Conservation (phyloP, 2,888 invertebrate species). For the Smittia aterrima region DNA sequence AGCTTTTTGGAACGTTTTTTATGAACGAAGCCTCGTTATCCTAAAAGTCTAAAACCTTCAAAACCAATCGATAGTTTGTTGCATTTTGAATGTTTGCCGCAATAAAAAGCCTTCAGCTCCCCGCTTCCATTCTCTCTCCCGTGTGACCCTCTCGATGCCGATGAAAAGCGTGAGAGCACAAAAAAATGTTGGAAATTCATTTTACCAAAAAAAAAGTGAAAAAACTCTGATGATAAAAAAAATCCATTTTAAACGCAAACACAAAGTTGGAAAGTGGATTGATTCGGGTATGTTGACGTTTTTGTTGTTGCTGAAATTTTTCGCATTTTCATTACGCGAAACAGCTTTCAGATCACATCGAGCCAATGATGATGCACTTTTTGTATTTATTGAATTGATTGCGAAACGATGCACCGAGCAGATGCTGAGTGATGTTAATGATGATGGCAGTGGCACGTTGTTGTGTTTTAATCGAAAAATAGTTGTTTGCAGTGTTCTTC, state of each 20-base stretch:
- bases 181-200: no score
- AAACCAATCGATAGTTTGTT: slow-evolving; percentile 10
- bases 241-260: slow-evolving; percentile 34
- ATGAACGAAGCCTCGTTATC: no score
- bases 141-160: no score
- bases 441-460: neutral
- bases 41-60: neutral
- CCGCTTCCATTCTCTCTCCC: no score
- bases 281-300: slow-evolving; percentile 30
- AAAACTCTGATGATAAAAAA: neutral
- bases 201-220: neutral
- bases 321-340: neutral
- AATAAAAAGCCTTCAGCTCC: no score
- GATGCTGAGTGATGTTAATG: slow-evolving; percentile 12
- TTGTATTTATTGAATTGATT: neutral
- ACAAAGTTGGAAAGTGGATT: slow-evolving; percentile 40
- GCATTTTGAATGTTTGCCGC: neutral
- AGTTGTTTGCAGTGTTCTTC: neutral
- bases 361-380: neutral
- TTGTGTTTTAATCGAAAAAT: slow-evolving; percentile 12
- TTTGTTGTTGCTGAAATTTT: neutral
- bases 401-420: neutral
- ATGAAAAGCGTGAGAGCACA: no score
- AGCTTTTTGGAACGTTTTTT: no score
- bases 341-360: neutral